Conservation (phyloP, 2,113 vertebrate genomes). For the Coregonus clupeaformis region DNA sequence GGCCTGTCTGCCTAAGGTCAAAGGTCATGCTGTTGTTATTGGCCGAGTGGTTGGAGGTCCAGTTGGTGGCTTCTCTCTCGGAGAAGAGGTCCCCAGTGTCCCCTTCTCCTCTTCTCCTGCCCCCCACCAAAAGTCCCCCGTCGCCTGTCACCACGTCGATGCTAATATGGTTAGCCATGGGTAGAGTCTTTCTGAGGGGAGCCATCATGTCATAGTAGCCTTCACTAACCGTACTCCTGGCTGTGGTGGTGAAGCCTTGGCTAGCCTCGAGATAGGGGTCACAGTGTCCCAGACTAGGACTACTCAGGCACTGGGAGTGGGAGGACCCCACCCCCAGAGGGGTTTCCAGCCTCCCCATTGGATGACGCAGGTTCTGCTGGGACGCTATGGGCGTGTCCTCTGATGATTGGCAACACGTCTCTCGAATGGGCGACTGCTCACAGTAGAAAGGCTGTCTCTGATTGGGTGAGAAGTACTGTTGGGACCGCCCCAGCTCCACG, state of each 20-base stretch:
- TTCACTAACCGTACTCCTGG: slow-evolving; percentile 27
- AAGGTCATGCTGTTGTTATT: slow-evolving; percentile 84
- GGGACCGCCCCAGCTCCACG: slow-evolving; percentile 40
- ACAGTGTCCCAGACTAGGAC: slow-evolving; percentile 71
- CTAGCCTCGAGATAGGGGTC: slow-evolving; percentile 71
- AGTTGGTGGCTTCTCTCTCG: slow-evolving; percentile 69
- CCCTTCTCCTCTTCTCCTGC: slow-evolving; percentile 43
- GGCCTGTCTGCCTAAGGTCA: slow-evolving; percentile 59
- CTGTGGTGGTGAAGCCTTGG: slow-evolving; percentile 27
- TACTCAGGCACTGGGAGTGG: slow-evolving; percentile 65
- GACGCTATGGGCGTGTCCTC: slow-evolving; percentile 51
- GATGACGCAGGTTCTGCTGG: slow-evolving; percentile 37
- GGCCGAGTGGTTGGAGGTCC: slow-evolving; percentile 85
- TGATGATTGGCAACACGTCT: slow-evolving; percentile 48
- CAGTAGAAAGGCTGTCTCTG: slow-evolving; percentile 43
- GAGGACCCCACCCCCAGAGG: slow-evolving; percentile 56
- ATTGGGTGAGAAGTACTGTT: slow-evolving; percentile 53
- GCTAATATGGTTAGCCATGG: slow-evolving; percentile 64
- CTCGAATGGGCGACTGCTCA: slow-evolving; percentile 50
- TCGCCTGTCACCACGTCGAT: slow-evolving; percentile 63
- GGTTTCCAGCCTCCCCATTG: slow-evolving; percentile 68
- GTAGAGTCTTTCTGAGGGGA: slow-evolving; percentile 61
- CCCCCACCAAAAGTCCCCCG: slow-evolving; percentile 52
- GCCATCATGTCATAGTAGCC: slow-evolving; percentile 61
- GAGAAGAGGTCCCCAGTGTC: slow-evolving; percentile 52